Evolutionary conservation across 2,888 invertebrate genomes (phyloP), one percentile per base, ranked within the genome.

Genomic region (Arctia plantaginis): DNA sequence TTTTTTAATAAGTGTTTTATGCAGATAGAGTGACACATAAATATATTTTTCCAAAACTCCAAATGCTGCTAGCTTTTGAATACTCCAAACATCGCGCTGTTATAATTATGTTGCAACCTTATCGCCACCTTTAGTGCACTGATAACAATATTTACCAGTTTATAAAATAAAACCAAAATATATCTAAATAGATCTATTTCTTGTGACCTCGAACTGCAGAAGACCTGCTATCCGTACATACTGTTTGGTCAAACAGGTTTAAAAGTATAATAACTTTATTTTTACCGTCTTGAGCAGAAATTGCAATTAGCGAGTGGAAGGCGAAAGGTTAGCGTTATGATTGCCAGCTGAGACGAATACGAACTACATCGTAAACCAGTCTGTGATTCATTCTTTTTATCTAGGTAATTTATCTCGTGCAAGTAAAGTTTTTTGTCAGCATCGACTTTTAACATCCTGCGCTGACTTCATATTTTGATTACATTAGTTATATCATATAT

Each of bases 201-300:
- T 7, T 44, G 44, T 44, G 10, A 41, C 41, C 20, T 47, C 47
- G 18, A 47, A 18, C 51, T 51, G 51, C 10, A 51, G 12, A 27
- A 27, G 3, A 59, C 59, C n/a, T 55, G 13, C 27, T 18, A 30
- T 27, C 59, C 44, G 1, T 44, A 41, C 41, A 27, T 72, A 30
- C 27, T 35, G 35, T 78, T 71, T 75, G 59, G 23, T 66, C 41
- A 62, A 80, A 75, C 68, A 51, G 47, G 35, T 76, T 73, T 55
- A 69, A 27, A 33, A 70, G 67, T n/a, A n/a, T 78, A 70, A 78
- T 69, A 77, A 78, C 65, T 81, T 72, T 69, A 72, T n/a, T n/a
- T n/a, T n/a, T 80, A 82, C 79, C 80, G 85, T 86, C 82, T 84
- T 74, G 82, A 81, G 76, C 86, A 90, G 89, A 90, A 87, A 87